Percentiles rank a stretch among this genome's conserved stretches.
phyloP scores from a whole-genome alignment of 2,888 invertebrate genomes.

The Hydraecia micacea region DNA sequence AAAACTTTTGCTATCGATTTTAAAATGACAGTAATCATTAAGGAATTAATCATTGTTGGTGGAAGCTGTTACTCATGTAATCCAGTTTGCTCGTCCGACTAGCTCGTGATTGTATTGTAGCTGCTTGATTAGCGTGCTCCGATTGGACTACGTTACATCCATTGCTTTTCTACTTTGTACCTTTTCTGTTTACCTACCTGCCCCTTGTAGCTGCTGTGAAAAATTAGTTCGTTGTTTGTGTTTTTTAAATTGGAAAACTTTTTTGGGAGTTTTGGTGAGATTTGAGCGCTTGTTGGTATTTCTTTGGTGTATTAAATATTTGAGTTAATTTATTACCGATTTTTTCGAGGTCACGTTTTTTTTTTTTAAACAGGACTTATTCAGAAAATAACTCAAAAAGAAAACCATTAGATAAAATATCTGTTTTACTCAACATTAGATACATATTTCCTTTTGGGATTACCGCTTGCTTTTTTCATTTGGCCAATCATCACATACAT shows the following conservation, averaged over 20 bases:
- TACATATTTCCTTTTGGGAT: neutral
- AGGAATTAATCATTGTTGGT: slow-evolving; percentile 59
- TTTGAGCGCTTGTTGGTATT: slow-evolving; percentile 16
- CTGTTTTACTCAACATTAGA: neutral
- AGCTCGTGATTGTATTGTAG: slow-evolving; percentile 55
- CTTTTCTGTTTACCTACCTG: slow-evolving; percentile 29
- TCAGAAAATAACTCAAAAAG: too few species aligned
- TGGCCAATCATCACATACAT: neutral
- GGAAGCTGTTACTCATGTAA: slow-evolving; percentile 45
- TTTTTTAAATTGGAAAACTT: slow-evolving; percentile 42
- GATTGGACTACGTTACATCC: slow-evolving; percentile 45
- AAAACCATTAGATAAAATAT: neutral
- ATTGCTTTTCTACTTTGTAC: slow-evolving; percentile 30
- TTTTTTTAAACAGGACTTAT: too few species aligned
- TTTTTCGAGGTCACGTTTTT: neutral
- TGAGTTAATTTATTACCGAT: neutral
- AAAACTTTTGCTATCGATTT: slow-evolving; percentile 60
- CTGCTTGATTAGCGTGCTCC: slow-evolving; percentile 57
- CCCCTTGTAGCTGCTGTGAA: slow-evolving; percentile 33
- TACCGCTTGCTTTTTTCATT: neutral
- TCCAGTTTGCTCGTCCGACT: slow-evolving; percentile 45
- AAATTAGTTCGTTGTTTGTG: slow-evolving; percentile 35
- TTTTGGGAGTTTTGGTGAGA: neutral
- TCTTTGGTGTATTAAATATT: slow-evolving; percentile 20
- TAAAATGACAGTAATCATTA: slow-evolving; percentile 63